phyloP scores from a whole-genome alignment of 2,113 vertebrate genomes.

The Numenius arquata region DNA sequence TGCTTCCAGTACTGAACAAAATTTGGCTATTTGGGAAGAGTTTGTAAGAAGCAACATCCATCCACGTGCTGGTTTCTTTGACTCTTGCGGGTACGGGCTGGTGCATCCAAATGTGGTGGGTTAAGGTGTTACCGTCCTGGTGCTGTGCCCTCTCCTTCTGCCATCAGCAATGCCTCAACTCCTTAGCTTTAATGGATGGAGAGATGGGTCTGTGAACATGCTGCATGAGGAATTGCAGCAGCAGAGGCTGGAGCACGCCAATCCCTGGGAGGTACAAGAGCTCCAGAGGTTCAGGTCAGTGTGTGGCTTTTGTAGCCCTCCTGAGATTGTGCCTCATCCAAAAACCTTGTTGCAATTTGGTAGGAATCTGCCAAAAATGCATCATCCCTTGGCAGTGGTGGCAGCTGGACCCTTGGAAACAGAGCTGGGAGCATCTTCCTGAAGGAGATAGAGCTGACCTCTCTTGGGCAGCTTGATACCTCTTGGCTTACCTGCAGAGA shows the following conservation, averaged over 20 bases:
- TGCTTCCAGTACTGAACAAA: neutral
- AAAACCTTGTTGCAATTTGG: neutral
- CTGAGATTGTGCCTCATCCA: neutral
- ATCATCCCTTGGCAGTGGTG: rapidly evolving
- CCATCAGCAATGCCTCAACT: neutral
- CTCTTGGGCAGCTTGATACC: neutral
- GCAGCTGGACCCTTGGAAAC: neutral
- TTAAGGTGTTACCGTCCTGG: neutral
- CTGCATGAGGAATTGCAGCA: neutral
- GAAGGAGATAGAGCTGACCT: neutral
- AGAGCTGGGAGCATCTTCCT: neutral
- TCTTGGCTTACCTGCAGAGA: neutral
- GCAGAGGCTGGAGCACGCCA: neutral
- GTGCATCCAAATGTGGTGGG: neutral
- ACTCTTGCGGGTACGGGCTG: neutral
- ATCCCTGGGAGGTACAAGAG: neutral
- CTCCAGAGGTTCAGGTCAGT: neutral
- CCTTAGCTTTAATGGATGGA: neutral
- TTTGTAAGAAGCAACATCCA: neutral
- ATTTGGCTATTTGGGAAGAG: neutral
- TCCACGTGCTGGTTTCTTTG: rapidly evolving
- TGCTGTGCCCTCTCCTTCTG: neutral
- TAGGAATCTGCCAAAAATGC: neutral
- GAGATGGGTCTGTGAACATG: neutral
- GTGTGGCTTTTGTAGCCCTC: neutral